A percentile compares a stretch with the other conserved stretches of the same genome.
These are phyloP conservation scores for Megaceryle alcyon DNA, from an alignment of 2,797 vertebrate species.

Conservation along the genomic window DNA sequence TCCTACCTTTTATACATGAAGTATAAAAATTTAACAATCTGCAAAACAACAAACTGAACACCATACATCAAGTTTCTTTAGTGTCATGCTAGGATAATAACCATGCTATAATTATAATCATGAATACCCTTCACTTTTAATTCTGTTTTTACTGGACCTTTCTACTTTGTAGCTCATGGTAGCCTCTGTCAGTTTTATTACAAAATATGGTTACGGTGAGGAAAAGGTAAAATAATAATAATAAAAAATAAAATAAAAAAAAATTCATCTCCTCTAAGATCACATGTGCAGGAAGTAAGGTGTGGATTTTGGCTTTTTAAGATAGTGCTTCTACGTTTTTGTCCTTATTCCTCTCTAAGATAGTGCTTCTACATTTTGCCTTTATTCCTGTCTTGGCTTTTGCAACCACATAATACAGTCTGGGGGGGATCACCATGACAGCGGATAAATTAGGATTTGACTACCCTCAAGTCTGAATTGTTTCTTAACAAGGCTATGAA, in stretches of 20 bases:
- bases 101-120: conserved; percentile 10
- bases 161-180: not conserved
- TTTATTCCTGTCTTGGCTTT: not conserved
- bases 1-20: conserved; percentile 31
- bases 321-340: not conserved
- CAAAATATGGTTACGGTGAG: not conserved
- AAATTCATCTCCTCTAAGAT: not conserved
- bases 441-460: conserved; percentile 4
- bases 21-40: conserved; percentile 53
- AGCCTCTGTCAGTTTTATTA: not conserved
- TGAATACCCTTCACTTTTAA: conserved; percentile 38
- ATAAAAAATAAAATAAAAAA: not conserved
- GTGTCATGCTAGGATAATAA: conserved; percentile 32
- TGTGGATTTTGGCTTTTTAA: not conserved
- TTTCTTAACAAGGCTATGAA: not conserved
- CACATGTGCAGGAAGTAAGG: not conserved
- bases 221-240: not conserved
- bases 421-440: not conserved
- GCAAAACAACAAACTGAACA: conserved; percentile 52
- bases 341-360: not conserved
- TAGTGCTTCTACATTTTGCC: not conserved
- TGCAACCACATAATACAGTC: not conserved
- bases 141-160: conserved; percentile 5
- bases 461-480: not conserved
- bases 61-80: conserved; percentile 37